Percentiles rank a stretch among this genome's conserved stretches.
Conservation (phyloP, 2,797 vertebrate species). For the Botia almorhae region DNA sequence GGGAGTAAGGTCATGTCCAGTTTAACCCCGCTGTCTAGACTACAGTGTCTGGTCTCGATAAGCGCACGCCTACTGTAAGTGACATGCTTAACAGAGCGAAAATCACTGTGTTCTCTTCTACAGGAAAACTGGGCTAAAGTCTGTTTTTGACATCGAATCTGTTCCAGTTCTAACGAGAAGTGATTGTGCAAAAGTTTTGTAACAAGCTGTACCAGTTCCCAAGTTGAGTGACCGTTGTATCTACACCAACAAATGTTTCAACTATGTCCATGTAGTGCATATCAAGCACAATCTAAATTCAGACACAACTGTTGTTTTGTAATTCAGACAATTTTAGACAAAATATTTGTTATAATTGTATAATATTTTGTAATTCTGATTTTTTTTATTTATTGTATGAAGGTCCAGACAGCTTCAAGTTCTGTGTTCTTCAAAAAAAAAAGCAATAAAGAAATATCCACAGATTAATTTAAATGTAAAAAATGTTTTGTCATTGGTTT, state of each 20-base stretch:
- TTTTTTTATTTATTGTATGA: too few species aligned
- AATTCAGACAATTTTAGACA: too few species aligned
- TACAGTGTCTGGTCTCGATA: slow-evolving; percentile 21
- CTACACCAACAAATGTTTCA: not conserved
- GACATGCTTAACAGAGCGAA: not conserved
- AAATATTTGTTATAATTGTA: too few species aligned
- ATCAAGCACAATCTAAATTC: not conserved
- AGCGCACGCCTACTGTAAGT: not conserved
- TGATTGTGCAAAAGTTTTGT: too few species aligned
- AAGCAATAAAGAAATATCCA: too few species aligned
- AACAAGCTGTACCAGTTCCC: not conserved
- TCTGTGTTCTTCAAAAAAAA: too few species aligned
- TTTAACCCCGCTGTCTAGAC: slow-evolving; percentile 8
- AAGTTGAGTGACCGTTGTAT: not conserved
- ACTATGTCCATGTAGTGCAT: not conserved
- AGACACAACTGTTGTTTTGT: not conserved
- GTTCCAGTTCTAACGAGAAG: not conserved
- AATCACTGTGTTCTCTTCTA: not conserved
- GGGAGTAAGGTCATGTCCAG: slow-evolving; percentile 21
- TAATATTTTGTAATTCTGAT: too few species aligned
- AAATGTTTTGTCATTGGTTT: not conserved
- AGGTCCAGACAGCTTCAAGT: too few species aligned
- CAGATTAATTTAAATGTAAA: too few species aligned
- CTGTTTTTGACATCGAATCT: not conserved
- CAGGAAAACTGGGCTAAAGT: not conserved